A percentile compares a stretch with the other conserved stretches of the same genome.
These are phyloP conservation scores for Arremon aurantiirostris DNA, from an alignment of 2,797 vertebrate species.

Conservation along the genomic window DNA sequence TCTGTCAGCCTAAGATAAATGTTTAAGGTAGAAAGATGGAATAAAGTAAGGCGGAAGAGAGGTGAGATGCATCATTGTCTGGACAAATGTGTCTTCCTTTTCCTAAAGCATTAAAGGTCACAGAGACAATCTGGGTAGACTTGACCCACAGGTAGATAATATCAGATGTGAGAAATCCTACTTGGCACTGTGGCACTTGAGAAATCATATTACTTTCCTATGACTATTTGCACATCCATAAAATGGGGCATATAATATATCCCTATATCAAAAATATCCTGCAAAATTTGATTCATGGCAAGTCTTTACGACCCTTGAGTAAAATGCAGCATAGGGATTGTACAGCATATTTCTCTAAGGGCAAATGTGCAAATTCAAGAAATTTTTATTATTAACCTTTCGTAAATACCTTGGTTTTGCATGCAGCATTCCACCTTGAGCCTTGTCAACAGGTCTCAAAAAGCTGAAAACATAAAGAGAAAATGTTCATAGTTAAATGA, in stretches of 20 bases:
- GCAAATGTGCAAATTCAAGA: not conserved
- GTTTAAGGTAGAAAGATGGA: not conserved
- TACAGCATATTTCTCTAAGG: not conserved
- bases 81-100: not conserved
- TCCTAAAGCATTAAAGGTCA: not conserved
- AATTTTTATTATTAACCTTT: not conserved
- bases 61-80: not conserved
- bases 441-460: constrained; percentile 26
- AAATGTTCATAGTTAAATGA: constrained; percentile 37
- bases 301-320: not conserved
- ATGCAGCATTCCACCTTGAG: not conserved
- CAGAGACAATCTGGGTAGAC: not conserved
- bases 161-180: not conserved
- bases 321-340: not conserved
- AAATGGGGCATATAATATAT: not conserved
- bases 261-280: not conserved
- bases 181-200: not conserved
- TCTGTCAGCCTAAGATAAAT: not conserved
- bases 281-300: not conserved
- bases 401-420: not conserved
- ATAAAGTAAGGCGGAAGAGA: not conserved
- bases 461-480: not conserved
- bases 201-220: not conserved
- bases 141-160: not conserved
- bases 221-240: not conserved